These are phyloP conservation scores for Gortyna flavago DNA, from an alignment of 2,888 invertebrate genomes.

Conservation along the genomic window DNA sequence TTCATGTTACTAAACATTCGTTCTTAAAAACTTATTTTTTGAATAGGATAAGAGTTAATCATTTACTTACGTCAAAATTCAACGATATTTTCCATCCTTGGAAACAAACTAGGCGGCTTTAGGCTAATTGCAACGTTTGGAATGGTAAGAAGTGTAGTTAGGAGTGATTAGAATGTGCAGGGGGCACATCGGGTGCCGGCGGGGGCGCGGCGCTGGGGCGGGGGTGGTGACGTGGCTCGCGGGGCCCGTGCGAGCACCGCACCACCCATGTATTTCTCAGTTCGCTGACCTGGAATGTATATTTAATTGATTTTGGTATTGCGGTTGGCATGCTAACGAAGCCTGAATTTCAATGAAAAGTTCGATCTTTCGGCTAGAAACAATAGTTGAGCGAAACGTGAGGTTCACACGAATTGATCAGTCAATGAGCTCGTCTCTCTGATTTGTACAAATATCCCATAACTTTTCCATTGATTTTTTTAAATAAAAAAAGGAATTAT, in stretches of 20 bases:
- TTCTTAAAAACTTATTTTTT: neutral
- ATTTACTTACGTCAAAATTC: no score
- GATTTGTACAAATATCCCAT: conserved; percentile 4
- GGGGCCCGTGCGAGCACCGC: conserved; percentile 64
- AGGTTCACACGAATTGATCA: conserved; percentile 30
- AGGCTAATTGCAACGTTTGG: conserved; percentile 43
- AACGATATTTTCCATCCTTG: conserved; percentile 7
- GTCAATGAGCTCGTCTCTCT: conserved; percentile 25
- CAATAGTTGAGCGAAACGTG: conserved; percentile 47
- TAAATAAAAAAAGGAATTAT: neutral
- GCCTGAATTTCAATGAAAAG: conserved; percentile 74
- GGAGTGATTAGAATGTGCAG: conserved; percentile 62
- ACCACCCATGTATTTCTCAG: conserved; percentile 82
- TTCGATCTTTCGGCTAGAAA: conserved; percentile 72
- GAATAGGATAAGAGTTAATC: no score
- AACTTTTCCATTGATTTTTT: neutral
- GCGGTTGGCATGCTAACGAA: conserved; percentile 77
- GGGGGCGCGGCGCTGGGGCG: conserved; percentile 24
- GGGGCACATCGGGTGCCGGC: conserved; percentile 11
- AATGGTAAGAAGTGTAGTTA: conserved; percentile 48
- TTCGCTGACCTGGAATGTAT: conserved; percentile 82
- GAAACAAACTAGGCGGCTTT: conserved; percentile 10
- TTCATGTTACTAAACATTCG: neutral
- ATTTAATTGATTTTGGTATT: conserved; percentile 85
- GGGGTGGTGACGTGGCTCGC: conserved; percentile 18